Evolutionary conservation across 1,140 invertebrate species (phyloP).

Genomic region (Trissolcus basalis): DNA sequence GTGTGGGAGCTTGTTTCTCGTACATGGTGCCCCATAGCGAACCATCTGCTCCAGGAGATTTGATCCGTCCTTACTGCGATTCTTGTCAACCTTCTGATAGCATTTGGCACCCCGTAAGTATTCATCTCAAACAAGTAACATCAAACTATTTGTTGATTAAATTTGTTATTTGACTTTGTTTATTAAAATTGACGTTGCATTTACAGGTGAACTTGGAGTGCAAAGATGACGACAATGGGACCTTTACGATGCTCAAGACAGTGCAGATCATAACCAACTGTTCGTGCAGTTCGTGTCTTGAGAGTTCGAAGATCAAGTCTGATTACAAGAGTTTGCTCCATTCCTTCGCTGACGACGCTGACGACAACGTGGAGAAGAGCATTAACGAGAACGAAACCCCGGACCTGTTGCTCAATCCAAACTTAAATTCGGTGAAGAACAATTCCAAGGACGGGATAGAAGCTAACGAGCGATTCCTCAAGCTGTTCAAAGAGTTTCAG

Average conservation of each 20-base stretch:
- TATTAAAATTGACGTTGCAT: too few relatives aligned
- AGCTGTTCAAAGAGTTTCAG: conserved; percentile 70
- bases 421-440: conserved; percentile 68
- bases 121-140: background rate
- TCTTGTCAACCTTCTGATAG: conserved; percentile 81
- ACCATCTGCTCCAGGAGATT: conserved; percentile 80
- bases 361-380: conserved; percentile 69
- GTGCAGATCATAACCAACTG: conserved; percentile 82
- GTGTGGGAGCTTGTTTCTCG: conserved; percentile 82
- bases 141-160: too few relatives aligned
- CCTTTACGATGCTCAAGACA: conserved; percentile 78
- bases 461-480: conserved; percentile 67
- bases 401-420: conserved; percentile 70
- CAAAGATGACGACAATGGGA: conserved; percentile 76
- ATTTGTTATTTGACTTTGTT: too few relatives aligned
- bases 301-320: conserved; percentile 71
- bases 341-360: conserved; percentile 64
- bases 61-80: conserved; percentile 82
- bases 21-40: conserved; percentile 82
- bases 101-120: conserved; percentile 80
- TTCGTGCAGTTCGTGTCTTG: conserved; percentile 79
- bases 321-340: conserved; percentile 72
- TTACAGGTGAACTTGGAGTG: conserved; percentile 80
- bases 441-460: conserved; percentile 64
- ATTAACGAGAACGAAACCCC: conserved; percentile 70